Evolutionary conservation across 2,113 vertebrate species (phyloP).

Genomic region (Tringa solitaria): DNA sequence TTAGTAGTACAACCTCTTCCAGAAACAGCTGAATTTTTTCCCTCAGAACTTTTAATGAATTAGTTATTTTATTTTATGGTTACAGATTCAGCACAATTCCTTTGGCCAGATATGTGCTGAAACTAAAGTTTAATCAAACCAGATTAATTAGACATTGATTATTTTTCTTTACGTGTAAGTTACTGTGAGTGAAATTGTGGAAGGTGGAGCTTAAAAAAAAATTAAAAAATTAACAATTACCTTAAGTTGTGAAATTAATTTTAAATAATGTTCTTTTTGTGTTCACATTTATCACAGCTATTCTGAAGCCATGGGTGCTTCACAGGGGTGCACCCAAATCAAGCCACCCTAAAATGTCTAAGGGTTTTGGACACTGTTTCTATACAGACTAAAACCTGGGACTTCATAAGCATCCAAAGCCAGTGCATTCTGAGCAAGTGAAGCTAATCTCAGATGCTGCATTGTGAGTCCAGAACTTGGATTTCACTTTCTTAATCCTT

Average conservation of each 20-base stretch:
- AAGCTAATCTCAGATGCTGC: not conserved
- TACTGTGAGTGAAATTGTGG: not conserved
- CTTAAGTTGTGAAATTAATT: not conserved
- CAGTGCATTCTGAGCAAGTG: not conserved
- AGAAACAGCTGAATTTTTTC: not conserved
- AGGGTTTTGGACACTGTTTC: not conserved
- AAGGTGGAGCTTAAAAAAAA: not conserved
- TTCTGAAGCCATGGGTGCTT: not conserved
- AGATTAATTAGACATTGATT: not conserved
- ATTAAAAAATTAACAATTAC: not conserved
- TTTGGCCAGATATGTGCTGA: not conserved
- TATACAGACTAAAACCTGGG: not conserved
- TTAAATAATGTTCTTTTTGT: not conserved
- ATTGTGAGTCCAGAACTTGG: not conserved
- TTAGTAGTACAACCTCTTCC: not conserved
- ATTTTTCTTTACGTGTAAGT: not conserved
- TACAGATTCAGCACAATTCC: not conserved
- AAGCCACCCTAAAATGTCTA: not conserved
- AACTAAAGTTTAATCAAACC: not conserved
- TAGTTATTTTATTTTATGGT: not conserved
- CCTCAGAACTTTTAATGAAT: not conserved
- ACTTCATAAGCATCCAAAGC: not conserved
- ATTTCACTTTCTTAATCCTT: not conserved
- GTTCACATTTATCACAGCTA: not conserved
- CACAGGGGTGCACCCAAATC: not conserved